A percentile compares a stretch with the other conserved stretches of the same genome.
These are phyloP conservation scores for Hoplias malabaricus DNA, from an alignment of 2,113 vertebrate genomes.

Conservation along the genomic window DNA sequence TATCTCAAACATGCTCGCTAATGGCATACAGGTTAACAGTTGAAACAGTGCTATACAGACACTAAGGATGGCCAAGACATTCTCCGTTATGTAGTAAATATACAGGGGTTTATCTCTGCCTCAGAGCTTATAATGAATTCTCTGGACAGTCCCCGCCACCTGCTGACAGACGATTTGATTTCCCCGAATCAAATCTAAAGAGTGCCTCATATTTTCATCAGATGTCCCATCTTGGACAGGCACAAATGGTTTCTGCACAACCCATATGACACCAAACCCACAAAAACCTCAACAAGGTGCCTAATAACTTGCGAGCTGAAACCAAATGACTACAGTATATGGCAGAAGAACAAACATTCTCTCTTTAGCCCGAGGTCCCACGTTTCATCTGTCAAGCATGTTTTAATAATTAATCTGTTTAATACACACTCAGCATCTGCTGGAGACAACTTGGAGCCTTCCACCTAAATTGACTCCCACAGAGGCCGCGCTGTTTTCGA, in stretches of 20 bases:
- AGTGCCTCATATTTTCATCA: constrained; percentile 28
- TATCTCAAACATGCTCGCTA: neutral
- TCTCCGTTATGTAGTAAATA: neutral
- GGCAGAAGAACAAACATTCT: constrained; percentile 82
- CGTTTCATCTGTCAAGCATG: constrained; percentile 82
- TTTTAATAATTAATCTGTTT: constrained; percentile 83
- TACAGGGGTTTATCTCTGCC: neutral
- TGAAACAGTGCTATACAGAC: neutral
- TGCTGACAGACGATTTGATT: constrained; percentile 39
- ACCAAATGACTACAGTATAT: constrained; percentile 74
- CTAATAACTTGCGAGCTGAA: constrained; percentile 69
- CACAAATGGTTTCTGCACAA: constrained; percentile 44
- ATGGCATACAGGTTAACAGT: neutral
- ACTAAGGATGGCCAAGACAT: neutral
- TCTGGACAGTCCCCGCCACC: neutral
- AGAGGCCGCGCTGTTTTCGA: constrained; percentile 69
- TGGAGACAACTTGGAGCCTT: constrained; percentile 74
- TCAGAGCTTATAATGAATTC: constrained; percentile 13
- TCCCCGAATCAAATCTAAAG: constrained; percentile 28
- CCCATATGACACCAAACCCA: constrained; percentile 52
- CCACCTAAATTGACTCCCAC: constrained; percentile 71
- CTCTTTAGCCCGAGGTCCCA: constrained; percentile 75
- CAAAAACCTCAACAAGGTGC: constrained; percentile 65
- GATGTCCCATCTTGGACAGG: constrained; percentile 36
- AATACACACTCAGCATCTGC: constrained; percentile 80